Evolutionary conservation across 2,113 vertebrate species (phyloP).

Genomic region (Nycticebus coucang): DNA sequence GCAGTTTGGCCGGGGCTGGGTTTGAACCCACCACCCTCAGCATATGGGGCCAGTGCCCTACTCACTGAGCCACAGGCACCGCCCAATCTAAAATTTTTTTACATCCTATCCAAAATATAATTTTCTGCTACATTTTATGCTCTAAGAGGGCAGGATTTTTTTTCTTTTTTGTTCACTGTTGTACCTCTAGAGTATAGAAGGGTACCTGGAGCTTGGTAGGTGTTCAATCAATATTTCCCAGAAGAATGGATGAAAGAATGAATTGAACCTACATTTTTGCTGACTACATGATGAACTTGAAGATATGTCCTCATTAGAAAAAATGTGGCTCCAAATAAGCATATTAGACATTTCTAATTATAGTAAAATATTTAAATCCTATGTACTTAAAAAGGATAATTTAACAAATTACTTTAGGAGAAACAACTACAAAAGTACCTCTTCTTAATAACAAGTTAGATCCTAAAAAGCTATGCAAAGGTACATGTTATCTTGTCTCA

Average conservation of each 20-base stretch:
- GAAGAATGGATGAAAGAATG: not conserved
- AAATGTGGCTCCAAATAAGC: not conserved
- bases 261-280: not conserved
- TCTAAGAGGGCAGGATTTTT: not conserved
- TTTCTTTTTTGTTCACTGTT: not conserved
- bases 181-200: not conserved
- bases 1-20: no score
- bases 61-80: no score
- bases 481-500: not conserved
- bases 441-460: not conserved
- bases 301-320: not conserved
- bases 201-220: not conserved
- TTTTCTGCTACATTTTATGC: not conserved
- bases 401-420: not conserved
- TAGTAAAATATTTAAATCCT: slow-evolving; percentile 17
- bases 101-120: not conserved
- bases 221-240: not conserved
- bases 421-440: not conserved
- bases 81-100: slow-evolving; percentile 9
- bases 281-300: not conserved
- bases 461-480: not conserved
- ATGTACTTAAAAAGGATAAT: not conserved
- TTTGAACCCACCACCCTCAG: no score
- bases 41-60: no score
- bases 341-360: not conserved